Evolutionary conservation across 2,888 invertebrate species (phyloP).

Genomic region (Netelia fuscicornis): DNA sequence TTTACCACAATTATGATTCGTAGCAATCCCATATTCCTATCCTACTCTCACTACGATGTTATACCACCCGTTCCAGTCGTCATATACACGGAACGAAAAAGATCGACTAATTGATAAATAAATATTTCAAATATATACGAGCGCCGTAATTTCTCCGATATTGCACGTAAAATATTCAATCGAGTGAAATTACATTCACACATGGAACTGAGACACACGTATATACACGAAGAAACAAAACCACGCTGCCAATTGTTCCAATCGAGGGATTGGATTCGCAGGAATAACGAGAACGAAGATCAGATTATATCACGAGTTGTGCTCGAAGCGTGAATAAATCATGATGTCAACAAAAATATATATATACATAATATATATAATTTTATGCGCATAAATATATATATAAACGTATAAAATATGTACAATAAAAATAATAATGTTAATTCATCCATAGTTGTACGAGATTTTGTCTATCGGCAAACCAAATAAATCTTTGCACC

Average conservation of each 20-base stretch:
- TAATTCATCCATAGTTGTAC: no score
- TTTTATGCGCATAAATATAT: no score
- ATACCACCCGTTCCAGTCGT: background rate
- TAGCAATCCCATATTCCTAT: no score
- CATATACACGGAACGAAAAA: background rate
- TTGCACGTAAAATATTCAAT: slow-evolving; percentile 4
- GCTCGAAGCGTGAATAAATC: background rate
- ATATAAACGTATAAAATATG: no score
- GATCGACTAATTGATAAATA: slow-evolving; percentile 11
- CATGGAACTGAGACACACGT: background rate
- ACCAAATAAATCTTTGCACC: no score
- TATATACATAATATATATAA: background rate
- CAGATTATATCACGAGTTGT: background rate
- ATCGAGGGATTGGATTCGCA: background rate
- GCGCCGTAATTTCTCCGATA: background rate
- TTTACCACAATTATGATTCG: no score
- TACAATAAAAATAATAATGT: no score
- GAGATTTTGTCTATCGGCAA: no score
- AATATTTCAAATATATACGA: slow-evolving; percentile 6
- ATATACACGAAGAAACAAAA: background rate
- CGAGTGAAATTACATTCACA: background rate
- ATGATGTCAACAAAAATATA: background rate
- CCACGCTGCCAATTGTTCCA: background rate
- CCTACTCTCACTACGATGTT: no score
- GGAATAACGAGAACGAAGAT: background rate